Conservation (phyloP, 1,140 invertebrate species). For the Danaus plexippus region DNA sequence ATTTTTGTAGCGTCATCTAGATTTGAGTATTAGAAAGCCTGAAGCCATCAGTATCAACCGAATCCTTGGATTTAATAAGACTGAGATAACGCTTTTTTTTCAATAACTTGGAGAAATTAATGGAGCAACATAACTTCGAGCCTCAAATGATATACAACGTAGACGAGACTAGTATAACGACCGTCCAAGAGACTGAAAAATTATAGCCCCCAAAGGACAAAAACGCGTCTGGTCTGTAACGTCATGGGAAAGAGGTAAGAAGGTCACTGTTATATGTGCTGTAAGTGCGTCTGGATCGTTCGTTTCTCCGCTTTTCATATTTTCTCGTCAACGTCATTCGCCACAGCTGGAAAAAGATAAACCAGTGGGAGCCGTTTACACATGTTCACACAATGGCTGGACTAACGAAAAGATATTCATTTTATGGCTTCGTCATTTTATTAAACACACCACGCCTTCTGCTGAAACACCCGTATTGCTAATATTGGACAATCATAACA, state of each 20-base stretch:
- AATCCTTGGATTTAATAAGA: conserved; percentile 18
- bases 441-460: conserved; percentile 12
- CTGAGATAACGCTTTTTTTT: conserved; percentile 15
- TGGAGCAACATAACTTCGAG: conserved; percentile 8
- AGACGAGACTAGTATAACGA: conserved; percentile 17
- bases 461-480: conserved; percentile 11
- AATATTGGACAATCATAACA: conserved; percentile 20
- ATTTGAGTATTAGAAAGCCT: conserved; percentile 15
- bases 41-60: conserved; percentile 18
- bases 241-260: conserved; percentile 21
- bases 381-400: conserved; percentile 19
- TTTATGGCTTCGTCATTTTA: conserved; percentile 11
- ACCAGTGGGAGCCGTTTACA: conserved; percentile 13
- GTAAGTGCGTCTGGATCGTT: conserved; percentile 20
- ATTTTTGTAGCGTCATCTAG: conserved; percentile 3
- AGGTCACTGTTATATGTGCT: conserved; percentile 18
- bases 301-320: conserved; percentile 24
- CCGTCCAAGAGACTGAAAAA: conserved; percentile 10
- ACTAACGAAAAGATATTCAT: conserved; percentile 11
- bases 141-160: conserved; percentile 14
- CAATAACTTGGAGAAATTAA: conserved; percentile 10
- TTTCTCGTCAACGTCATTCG: conserved; percentile 16
- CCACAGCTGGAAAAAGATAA: conserved; percentile 13
- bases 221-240: conserved; percentile 17
- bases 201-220: conserved; percentile 19